Conservation (phyloP, 2,113 vertebrate species). For the Pundamilia nyererei region DNA sequence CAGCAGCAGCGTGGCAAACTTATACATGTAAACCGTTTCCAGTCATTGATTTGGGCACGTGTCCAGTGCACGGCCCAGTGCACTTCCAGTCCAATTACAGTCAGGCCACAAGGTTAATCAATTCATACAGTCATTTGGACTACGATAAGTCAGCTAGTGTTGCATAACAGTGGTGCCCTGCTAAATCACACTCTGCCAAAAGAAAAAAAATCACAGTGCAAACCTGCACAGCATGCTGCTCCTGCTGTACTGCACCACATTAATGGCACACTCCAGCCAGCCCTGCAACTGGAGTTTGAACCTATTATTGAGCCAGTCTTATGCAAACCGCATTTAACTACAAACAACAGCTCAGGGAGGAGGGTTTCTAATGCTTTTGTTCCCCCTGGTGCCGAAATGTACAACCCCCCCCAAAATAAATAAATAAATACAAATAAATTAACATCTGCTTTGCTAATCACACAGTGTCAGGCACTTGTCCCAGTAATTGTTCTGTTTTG, state of each 20-base stretch:
- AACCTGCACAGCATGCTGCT: conserved; percentile 27
- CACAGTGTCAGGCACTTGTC: background rate
- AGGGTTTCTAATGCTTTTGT: background rate
- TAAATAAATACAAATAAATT: background rate
- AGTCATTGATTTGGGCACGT: conserved; percentile 53
- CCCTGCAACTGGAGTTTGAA: background rate
- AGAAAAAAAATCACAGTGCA: background rate
- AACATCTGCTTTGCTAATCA: background rate
- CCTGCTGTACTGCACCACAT: background rate
- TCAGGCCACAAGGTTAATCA: conserved; percentile 45
- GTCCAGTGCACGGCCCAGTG: conserved; percentile 10
- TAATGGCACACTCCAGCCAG: background rate
- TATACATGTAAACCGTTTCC: conserved; percentile 6
- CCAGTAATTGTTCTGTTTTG: background rate
- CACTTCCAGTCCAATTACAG: conserved; percentile 55
- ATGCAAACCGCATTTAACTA: background rate
- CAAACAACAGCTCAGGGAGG: background rate
- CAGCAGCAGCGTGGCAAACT: background rate
- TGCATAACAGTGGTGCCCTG: conserved; percentile 42
- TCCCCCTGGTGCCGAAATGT: background rate
- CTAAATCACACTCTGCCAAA: conserved; percentile 35
- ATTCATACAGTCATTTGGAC: conserved; percentile 55
- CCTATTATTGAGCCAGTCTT: background rate
- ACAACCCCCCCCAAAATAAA: background rate
- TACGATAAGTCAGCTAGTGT: conserved; percentile 50